Evolutionary conservation across 1,140 invertebrate genomes (phyloP).

Genomic region (Leptestheria dahalacensis): DNA sequence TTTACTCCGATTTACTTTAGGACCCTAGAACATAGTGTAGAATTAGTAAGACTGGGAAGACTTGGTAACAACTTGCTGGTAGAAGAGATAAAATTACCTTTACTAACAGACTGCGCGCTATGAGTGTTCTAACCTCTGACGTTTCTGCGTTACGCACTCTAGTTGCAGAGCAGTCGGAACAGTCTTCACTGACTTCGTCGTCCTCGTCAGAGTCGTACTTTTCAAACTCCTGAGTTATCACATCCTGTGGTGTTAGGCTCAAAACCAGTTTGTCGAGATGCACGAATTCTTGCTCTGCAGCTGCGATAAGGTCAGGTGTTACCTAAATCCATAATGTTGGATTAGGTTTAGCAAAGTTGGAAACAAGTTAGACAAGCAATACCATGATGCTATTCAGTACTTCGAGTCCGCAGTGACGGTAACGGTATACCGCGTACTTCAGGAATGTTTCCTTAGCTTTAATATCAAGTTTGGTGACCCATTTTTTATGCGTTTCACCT

Average conservation of each 20-base stretch:
- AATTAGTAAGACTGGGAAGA: too few species aligned
- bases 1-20: background rate
- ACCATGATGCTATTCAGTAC: background rate
- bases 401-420: background rate
- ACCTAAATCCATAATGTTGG: background rate
- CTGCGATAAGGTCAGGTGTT: background rate
- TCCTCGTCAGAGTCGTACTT: background rate
- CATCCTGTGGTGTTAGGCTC: background rate
- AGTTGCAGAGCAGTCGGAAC: too few species aligned
- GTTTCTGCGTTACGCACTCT: too few species aligned
- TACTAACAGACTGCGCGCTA: too few species aligned
- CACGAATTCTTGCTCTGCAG: background rate
- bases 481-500: background rate
- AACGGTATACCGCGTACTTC: slow-evolving; percentile 7
- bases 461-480: background rate
- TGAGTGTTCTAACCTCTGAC: too few species aligned
- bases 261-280: background rate
- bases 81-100: too few species aligned
- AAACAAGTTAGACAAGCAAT: background rate
- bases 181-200: background rate
- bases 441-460: background rate
- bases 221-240: background rate
- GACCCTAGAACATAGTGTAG: background rate
- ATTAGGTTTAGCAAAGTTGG: background rate
- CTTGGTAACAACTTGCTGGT: too few species aligned